phyloP scores from a whole-genome alignment of 2,113 vertebrate species.

The Anas platyrhynchos region DNA sequence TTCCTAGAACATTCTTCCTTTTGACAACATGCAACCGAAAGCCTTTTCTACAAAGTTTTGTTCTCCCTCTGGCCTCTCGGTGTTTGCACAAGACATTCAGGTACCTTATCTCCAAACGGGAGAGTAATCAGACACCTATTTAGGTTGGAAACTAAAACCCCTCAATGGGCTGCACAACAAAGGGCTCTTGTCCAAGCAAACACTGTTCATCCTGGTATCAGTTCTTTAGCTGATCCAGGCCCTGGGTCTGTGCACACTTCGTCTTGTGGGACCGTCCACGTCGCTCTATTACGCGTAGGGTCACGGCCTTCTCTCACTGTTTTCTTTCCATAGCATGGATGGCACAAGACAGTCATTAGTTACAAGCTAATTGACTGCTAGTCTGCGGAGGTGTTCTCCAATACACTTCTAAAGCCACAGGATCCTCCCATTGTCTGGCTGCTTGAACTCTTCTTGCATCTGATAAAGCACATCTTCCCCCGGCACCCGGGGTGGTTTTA shows the following conservation, averaged over 20 bases:
- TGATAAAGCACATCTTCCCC: rapidly evolving
- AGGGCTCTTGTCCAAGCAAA: conserved; percentile 44
- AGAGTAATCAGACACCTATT: conserved; percentile 17
- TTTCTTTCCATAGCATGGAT: not conserved
- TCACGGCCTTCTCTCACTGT: not conserved
- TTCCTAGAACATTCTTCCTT: conserved; percentile 41
- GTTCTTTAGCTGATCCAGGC: not conserved
- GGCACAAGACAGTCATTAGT: not conserved
- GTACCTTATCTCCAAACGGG: conserved; percentile 8
- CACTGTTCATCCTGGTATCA: not conserved
- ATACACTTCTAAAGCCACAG: not conserved
- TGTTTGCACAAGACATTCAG: conserved; percentile 46
- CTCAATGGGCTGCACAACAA: conserved; percentile 16
- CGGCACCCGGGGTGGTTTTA: rapidly evolving
- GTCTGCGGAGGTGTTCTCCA: not conserved
- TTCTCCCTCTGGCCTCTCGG: not conserved
- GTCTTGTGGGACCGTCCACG: not conserved
- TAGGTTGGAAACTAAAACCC: not conserved
- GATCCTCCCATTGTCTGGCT: not conserved
- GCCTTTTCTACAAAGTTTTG: not conserved
- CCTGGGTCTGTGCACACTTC: not conserved
- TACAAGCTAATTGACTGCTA: not conserved
- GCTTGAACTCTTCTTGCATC: not conserved
- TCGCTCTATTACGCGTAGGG: not conserved
- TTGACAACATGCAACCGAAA: not conserved